Base-by-base conservation (phyloP, 2,113 vertebrate genomes). In the Spheniscus mendiculus region DNA sequence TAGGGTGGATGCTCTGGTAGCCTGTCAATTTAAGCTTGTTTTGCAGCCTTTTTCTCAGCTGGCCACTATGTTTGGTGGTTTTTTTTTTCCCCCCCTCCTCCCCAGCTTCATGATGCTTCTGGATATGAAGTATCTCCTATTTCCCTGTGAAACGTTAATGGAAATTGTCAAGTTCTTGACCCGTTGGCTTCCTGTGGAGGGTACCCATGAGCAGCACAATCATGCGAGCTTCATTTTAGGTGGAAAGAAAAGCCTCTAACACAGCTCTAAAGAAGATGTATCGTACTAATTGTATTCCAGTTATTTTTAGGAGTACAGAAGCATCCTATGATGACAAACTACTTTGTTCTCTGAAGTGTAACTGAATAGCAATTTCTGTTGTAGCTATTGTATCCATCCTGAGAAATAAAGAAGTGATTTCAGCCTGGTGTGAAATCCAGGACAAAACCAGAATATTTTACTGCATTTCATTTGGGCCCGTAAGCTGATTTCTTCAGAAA, bases 81-180 rank as follows among this genome's bases (percentile, higher is more conserved):
- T n/a, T 7, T 21, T 0, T 19, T 8, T 83, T 26, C 22, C 30
- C 25, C 13, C 3, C 7, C 5, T 2, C 7, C 5, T 32, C 9
- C 44, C 71, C 4, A 0, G 8, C 25, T 34, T 89, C 49, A 17
- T 0, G 0, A 34, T 12, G 19, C 8, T 61, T 69, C 18, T 66
- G 30, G n/a, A 5, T 56, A 34, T 30, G 11, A 83, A 62, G 5
- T 81, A 25, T 18, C 34, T 83, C 27, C 10, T 44, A 4, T 11
- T 52, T 74, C 45, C 25, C 19, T 70, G 12, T 38, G 55, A 65
- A 95, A 66, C 32, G 11, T 19, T 11, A 36, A 26, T 58, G 32
- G 50, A 34, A 52, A 16, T 58, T 36, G 17, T 55, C 15, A 13
- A 22, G 4, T 81, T 87, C 23, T 44, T 83, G 44, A 44, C 3